These are phyloP conservation scores for Carcinoscorpius rotundicauda DNA, from an alignment of 1,140 invertebrate genomes.

Conservation along the genomic window DNA sequence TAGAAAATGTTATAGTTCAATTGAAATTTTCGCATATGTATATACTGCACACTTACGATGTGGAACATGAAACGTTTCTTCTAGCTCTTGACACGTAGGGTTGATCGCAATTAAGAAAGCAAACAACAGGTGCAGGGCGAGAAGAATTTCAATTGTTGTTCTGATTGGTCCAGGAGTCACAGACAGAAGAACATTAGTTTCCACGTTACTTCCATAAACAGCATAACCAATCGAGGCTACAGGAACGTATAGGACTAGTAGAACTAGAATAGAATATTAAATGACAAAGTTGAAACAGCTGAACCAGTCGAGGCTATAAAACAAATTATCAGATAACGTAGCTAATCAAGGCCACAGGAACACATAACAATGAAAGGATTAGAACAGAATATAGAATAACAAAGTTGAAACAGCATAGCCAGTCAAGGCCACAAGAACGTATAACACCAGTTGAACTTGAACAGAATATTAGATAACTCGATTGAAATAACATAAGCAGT, in stretches of 20 bases:
- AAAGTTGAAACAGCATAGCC: too few relatives aligned
- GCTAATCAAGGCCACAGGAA: too few relatives aligned
- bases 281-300: too few relatives aligned
- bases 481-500: too few relatives aligned
- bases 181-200: constrained; percentile 41
- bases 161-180: constrained; percentile 38
- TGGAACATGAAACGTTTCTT: constrained; percentile 50
- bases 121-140: constrained; percentile 46
- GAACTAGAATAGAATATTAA: constrained; percentile 35
- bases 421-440: too few relatives aligned
- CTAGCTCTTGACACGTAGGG: constrained; percentile 52
- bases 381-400: too few relatives aligned
- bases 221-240: constrained; percentile 43
- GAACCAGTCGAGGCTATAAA: too few relatives aligned
- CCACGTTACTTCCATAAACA: constrained; percentile 44
- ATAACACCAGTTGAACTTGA: too few relatives aligned
- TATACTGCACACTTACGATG: constrained; percentile 37
- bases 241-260: constrained; percentile 44
- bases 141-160: constrained; percentile 42
- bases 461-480: too few relatives aligned
- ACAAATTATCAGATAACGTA: too few relatives aligned
- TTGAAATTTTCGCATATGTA: constrained; percentile 40
- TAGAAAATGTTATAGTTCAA: constrained; percentile 5
- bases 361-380: too few relatives aligned
- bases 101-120: constrained; percentile 53